Base-by-base conservation (phyloP, 1,140 invertebrate genomes). In the Ditylenchus dipsaci region DNA sequence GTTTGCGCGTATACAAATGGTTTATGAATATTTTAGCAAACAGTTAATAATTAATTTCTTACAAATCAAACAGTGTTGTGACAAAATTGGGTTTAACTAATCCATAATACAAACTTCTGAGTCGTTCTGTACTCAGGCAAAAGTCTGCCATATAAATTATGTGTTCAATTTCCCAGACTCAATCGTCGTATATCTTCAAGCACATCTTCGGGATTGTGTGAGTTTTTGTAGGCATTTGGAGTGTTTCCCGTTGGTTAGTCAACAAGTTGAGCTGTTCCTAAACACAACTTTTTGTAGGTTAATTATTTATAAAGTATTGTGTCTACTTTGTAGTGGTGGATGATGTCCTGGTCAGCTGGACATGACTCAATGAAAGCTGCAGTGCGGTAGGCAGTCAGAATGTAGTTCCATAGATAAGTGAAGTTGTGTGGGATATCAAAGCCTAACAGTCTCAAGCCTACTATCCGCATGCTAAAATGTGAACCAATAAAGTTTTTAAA, bases 401-500 rank as follows among this genome's bases (percentile, higher is more conserved):
- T 82, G 78, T 88, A 89, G n/a, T 82, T 78, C 88, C 88, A 89
- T 13, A 89, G 67, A 30, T 84, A 83, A 8, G 81, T 83, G 33
- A 88, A 84, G 29, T 83, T 78, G 1, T 83, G 72, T 15, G 88
- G 87, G 61, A 89, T 87, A 17, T 86, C 84, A 73, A 87, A 87
- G 73, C 85, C 82, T 69, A 87, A 87, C 43, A 88, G 81, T 17
- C 83, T 83, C 58, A 85, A 78, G n/a, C 85, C 84, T 67, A 95
- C 95, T 60, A 99, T 91, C 84, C 94, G 89, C 82, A 99, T 96
- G 85, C 33, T 38, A 11, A 38, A 38, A 38, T 38, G n/a, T n/a
- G n/a, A n/a, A n/a, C n/a, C n/a, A n/a, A n/a, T n/a, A n/a, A n/a
- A n/a, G n/a, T n/a, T n/a, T n/a, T n/a, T n/a, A n/a, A n/a, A n/a